A percentile compares a stretch with the other conserved stretches of the same genome.
Evolutionary conservation across 2,113 vertebrate species (phyloP).

Genomic region (Capricornis sumatraensis): DNA sequence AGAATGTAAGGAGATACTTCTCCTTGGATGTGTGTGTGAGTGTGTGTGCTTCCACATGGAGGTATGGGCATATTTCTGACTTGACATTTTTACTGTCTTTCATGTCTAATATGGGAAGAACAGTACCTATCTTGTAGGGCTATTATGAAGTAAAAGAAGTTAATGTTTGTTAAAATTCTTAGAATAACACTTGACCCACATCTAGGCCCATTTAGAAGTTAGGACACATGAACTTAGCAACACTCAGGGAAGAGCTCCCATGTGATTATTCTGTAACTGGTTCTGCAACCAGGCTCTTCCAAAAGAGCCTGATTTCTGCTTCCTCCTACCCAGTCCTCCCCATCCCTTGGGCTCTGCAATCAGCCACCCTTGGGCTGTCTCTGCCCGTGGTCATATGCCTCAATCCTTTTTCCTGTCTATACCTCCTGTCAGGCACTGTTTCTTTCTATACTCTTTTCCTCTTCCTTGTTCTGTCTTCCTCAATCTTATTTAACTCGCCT

Average conservation of each 20-base stretch:
- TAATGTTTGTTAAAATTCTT: not conserved
- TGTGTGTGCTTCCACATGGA: not conserved
- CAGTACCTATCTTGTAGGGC: not conserved
- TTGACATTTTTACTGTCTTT: not conserved
- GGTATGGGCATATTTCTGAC: not conserved
- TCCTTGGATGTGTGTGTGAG: not conserved
- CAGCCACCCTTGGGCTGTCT: not conserved
- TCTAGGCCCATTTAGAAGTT: not conserved
- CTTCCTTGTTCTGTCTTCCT: not conserved
- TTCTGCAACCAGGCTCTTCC: not conserved
- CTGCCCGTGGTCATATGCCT: no score
- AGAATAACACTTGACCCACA: not conserved
- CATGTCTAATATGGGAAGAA: not conserved
- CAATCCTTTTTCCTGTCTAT: no score
- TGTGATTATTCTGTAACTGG: not conserved
- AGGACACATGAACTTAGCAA: not conserved
- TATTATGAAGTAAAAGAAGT: not conserved
- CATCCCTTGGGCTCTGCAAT: no score
- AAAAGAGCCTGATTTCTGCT: not conserved
- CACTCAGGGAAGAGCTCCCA: not conserved
- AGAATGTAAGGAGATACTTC: not conserved
- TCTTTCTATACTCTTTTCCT: not conserved
- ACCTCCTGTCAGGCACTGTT: not conserved
- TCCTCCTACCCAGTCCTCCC: rapidly evolving
- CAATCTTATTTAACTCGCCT: not conserved